These are phyloP conservation scores for Phoenoteleia sp. DNA, from an alignment of 2,888 invertebrate species.

Conservation along the genomic window DNA sequence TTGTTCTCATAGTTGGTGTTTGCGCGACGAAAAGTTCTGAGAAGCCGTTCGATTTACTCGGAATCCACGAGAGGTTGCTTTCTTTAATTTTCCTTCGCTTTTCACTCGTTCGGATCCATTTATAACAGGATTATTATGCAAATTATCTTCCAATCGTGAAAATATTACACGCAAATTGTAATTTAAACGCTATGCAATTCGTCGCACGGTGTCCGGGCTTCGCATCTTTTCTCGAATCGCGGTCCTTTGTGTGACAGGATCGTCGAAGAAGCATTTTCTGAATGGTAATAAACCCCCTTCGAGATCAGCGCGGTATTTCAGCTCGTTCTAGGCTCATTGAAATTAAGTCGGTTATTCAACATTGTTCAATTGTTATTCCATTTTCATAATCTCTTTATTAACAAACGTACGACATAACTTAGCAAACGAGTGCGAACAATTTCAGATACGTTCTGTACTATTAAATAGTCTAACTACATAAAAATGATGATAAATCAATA, in stretches of 20 bases:
- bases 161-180: constrained; percentile 64
- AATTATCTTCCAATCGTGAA: constrained; percentile 59
- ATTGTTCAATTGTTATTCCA: constrained; percentile 42
- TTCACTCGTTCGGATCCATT: constrained; percentile 50
- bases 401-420: neutral
- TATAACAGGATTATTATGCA: constrained; percentile 62
- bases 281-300: constrained; percentile 27
- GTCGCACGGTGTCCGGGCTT: neutral
- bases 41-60: too few relatives aligned
- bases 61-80: too few relatives aligned
- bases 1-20: too few relatives aligned
- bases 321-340: neutral
- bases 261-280: constrained; percentile 20
- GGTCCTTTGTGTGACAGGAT: constrained; percentile 11
- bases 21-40: too few relatives aligned
- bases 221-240: constrained; percentile 25
- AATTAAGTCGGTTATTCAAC: constrained; percentile 45
- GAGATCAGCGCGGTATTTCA: neutral
- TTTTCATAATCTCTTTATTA: constrained; percentile 47
- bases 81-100: constrained; percentile 17
- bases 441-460: too few relatives aligned
- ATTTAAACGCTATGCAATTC: constrained; percentile 58
- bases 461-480: too few relatives aligned
- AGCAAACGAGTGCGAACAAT: neutral
- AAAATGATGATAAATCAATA: too few relatives aligned